These are phyloP conservation scores for Drosophila takahashii DNA, from an alignment of 1,140 invertebrate genomes.

Conservation along the genomic window DNA sequence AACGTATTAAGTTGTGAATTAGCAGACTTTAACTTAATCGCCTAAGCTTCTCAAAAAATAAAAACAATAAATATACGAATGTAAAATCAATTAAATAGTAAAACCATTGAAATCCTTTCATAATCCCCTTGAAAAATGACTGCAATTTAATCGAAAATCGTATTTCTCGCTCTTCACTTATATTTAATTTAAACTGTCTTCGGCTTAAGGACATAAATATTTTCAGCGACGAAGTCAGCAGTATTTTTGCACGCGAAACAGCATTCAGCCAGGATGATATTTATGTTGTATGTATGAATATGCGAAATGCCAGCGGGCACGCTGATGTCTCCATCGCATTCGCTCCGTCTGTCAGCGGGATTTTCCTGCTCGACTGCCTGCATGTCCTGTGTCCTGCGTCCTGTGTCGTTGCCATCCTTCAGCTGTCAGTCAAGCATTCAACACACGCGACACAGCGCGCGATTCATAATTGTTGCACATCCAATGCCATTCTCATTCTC, in stretches of 20 bases:
- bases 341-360: slow-evolving; percentile 40
- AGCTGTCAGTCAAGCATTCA: slow-evolving; percentile 70
- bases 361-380: slow-evolving; percentile 24
- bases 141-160: background rate
- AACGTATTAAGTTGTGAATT: background rate
- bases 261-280: slow-evolving; percentile 27
- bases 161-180: slow-evolving; percentile 2
- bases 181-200: slow-evolving; percentile 23
- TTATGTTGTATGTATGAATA: slow-evolving; percentile 33
- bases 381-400: slow-evolving; percentile 25
- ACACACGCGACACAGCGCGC: slow-evolving; percentile 59
- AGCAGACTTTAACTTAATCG: too few species aligned
- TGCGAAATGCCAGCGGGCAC: slow-evolving; percentile 53
- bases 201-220: slow-evolving; percentile 27
- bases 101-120: background rate
- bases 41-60: too few species aligned
- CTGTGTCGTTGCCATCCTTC: slow-evolving; percentile 63
- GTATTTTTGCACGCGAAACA: slow-evolving; percentile 15
- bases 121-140: background rate
- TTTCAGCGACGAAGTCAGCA: slow-evolving; percentile 20
- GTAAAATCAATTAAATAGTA: background rate
- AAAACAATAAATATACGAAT: too few species aligned
- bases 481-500: slow-evolving; percentile 19
- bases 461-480: slow-evolving; percentile 78
- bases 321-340: slow-evolving; percentile 64